Evolutionary conservation across 1,140 invertebrate species (phyloP).

Genomic region (Apis florea): DNA sequence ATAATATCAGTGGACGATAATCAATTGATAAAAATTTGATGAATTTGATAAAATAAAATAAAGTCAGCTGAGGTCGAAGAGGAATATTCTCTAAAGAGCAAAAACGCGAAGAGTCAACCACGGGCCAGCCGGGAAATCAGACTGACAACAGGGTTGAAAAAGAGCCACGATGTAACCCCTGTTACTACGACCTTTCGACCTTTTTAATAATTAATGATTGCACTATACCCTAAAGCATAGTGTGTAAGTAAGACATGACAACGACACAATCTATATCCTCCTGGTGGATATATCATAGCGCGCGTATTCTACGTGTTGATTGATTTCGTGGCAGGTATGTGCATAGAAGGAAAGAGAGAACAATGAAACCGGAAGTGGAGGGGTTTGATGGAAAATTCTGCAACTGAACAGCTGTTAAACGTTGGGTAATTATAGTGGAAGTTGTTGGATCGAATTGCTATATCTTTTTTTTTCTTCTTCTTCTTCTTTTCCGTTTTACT

Average conservation of each 20-base stretch:
- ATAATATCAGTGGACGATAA: no score
- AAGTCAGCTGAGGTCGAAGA: neutral
- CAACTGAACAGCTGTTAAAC: neutral
- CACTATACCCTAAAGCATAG: neutral
- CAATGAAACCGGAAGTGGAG: slow-evolving; percentile 13
- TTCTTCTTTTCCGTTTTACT: neutral
- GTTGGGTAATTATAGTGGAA: neutral
- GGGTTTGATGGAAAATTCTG: slow-evolving; percentile 3
- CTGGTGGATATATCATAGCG: neutral
- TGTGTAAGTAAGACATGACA: neutral
- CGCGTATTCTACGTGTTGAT: neutral
- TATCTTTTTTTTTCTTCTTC: neutral
- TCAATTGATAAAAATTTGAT: neutral
- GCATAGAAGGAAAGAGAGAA: neutral
- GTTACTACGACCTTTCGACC: slow-evolving; percentile 51
- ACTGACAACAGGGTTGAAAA: slow-evolving; percentile 32
- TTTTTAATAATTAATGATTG: slow-evolving; percentile 63
- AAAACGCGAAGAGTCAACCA: slow-evolving; percentile 34
- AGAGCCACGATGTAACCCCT: neutral
- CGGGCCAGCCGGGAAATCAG: slow-evolving; percentile 61
- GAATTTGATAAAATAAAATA: neutral
- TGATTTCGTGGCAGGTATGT: neutral
- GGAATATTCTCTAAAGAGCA: neutral
- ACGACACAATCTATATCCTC: slow-evolving; percentile 12
- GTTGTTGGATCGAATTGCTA: neutral